A percentile compares a stretch with the other conserved stretches of the same genome.
These are phyloP conservation scores for Brachyopa scutellaris DNA, from an alignment of 2,888 invertebrate species.

Conservation along the genomic window DNA sequence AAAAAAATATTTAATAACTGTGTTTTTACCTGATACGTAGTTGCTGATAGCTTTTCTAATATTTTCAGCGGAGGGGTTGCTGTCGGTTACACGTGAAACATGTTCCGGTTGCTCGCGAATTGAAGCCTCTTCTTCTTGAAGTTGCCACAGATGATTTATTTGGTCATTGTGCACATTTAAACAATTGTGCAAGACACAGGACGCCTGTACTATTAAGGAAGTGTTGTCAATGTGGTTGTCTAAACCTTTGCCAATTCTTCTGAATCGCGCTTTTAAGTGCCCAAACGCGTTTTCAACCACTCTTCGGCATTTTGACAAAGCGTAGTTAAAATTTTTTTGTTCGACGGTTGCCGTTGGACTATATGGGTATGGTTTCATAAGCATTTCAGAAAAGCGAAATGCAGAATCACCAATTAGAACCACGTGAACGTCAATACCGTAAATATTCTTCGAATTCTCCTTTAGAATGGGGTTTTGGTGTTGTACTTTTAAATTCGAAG, in stretches of 20 bases:
- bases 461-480: not conserved
- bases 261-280: too few species aligned
- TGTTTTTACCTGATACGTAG: not conserved
- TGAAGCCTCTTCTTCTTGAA: not conserved
- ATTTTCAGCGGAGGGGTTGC: too few species aligned
- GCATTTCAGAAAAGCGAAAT: too few species aligned
- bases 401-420: constrained; percentile 13
- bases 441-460: not conserved
- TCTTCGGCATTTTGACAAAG: too few species aligned
- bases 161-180: constrained; percentile 25
- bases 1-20: not conserved
- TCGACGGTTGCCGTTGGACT: not conserved
- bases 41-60: too few species aligned
- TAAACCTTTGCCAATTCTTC: constrained; percentile 43
- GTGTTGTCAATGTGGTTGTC: constrained; percentile 38
- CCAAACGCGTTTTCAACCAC: too few species aligned
- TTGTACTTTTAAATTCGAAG: not conserved
- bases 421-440: not conserved
- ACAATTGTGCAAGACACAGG: constrained; percentile 47
- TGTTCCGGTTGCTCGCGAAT: not conserved
- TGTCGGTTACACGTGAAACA: too few species aligned
- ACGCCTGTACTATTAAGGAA: constrained; percentile 19
- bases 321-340: constrained; percentile 28
- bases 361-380: too few species aligned
- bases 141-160: not conserved